These are phyloP conservation scores for Aporophyla lueneburgensis DNA, from an alignment of 2,888 invertebrate genomes.

Conservation along the genomic window DNA sequence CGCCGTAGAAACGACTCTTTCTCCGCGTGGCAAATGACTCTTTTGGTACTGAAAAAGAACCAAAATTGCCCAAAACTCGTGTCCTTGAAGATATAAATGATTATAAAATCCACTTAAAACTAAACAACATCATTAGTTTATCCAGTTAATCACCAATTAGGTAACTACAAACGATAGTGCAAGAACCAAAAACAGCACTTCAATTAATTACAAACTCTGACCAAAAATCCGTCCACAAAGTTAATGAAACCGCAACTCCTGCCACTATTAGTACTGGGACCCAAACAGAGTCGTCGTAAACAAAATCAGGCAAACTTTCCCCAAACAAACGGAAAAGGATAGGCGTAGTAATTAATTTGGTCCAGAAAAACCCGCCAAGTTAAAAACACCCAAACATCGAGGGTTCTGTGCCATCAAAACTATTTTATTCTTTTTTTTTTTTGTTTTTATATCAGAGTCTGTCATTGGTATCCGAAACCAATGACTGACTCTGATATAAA, in stretches of 20 bases:
- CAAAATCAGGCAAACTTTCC: conserved; percentile 60
- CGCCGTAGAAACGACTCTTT: too few relatives aligned
- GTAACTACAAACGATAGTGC: conserved; percentile 25
- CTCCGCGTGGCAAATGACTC: neutral
- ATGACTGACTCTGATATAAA: too few relatives aligned
- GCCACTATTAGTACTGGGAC: conserved; percentile 52
- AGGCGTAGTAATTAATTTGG: conserved; percentile 66
- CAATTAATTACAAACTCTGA: conserved; percentile 47
- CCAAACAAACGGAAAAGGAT: conserved; percentile 63
- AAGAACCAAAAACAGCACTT: conserved; percentile 46
- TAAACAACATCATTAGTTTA: conserved; percentile 18
- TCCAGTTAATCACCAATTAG: conserved; percentile 28
- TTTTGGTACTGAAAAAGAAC: neutral
- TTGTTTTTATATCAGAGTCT: too few relatives aligned
- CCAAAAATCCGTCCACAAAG: conserved; percentile 41
- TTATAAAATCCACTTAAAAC: neutral
- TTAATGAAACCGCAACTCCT: conserved; percentile 46
- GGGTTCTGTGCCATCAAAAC: neutral
- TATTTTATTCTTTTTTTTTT: neutral
- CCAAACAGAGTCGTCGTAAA: conserved; percentile 64
- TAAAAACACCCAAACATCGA: neutral
- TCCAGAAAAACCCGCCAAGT: conserved; percentile 56
- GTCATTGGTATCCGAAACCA: too few relatives aligned
- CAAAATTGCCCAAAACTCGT: neutral
- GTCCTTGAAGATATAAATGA: neutral